phyloP scores from a whole-genome alignment of 1,140 invertebrate genomes.

The Drosophila neocordata region DNA sequence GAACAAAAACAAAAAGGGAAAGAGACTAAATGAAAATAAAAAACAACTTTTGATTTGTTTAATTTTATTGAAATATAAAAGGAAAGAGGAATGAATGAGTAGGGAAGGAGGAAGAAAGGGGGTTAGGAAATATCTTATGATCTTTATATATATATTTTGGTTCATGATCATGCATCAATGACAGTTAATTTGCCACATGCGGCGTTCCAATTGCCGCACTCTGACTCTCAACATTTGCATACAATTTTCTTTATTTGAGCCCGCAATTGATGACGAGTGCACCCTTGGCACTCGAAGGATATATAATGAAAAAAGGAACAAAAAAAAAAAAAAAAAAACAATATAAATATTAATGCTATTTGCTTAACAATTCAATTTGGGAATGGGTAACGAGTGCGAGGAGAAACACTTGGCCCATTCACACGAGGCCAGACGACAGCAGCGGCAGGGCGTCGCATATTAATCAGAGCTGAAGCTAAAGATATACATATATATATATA shows the following conservation, averaged over 20 bases:
- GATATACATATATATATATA: neutral
- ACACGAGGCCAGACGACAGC: slow-evolving; percentile 50
- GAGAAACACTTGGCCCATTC: slow-evolving; percentile 67
- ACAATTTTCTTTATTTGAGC: slow-evolving; percentile 43
- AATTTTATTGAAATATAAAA: neutral
- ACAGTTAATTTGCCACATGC: slow-evolving; percentile 74
- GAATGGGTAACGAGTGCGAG: slow-evolving; percentile 23
- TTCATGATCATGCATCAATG: slow-evolving; percentile 47
- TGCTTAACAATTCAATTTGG: slow-evolving; percentile 77
- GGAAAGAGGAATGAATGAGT: neutral
- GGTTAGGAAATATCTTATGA: neutral
- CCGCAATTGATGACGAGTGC: slow-evolving; percentile 60
- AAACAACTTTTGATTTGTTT: neutral
- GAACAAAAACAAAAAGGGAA: neutral
- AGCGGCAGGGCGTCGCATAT: slow-evolving; percentile 72
- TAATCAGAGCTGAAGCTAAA: slow-evolving; percentile 53
- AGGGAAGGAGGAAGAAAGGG: neutral
- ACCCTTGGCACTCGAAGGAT: slow-evolving; percentile 25
- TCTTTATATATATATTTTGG: slow-evolving; percentile 6
- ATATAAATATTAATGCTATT: slow-evolving; percentile 82
- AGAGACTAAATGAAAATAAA: neutral
- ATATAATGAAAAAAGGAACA: neutral
- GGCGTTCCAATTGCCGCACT: slow-evolving; percentile 41
- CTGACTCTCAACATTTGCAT: slow-evolving; percentile 46
- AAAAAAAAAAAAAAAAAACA: slow-evolving; percentile 38